Evolutionary conservation across 64 coral and sea anemone species (phyloP).

Genomic region (Acropora yongei): DNA sequence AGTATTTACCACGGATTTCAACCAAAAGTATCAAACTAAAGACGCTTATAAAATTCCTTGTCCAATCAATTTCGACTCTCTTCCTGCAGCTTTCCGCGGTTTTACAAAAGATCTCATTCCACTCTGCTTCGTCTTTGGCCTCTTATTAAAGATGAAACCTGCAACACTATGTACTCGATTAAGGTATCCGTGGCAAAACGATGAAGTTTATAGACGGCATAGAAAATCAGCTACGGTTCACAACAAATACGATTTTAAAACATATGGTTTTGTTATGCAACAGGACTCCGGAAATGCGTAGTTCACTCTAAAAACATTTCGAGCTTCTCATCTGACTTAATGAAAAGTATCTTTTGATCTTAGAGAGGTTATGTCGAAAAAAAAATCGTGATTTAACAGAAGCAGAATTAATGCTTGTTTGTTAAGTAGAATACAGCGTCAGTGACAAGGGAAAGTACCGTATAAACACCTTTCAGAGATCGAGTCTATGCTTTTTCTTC

Average conservation of each 20-base stretch:
- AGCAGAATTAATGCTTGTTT: neutral
- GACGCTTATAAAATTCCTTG: neutral
- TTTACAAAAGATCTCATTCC: neutral
- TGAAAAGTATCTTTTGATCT: neutral
- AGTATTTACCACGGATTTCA: neutral
- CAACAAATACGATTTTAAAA: neutral
- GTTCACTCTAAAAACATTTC: neutral
- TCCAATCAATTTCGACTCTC: neutral
- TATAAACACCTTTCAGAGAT: too few relatives aligned
- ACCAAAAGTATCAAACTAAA: neutral
- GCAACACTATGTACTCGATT: neutral
- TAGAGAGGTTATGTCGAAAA: neutral
- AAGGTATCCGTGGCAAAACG: neutral
- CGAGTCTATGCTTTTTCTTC: neutral
- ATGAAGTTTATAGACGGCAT: too few relatives aligned
- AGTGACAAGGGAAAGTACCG: neutral
- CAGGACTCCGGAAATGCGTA: conserved; percentile 12
- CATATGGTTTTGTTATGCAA: neutral
- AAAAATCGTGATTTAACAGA: neutral
- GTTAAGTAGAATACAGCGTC: neutral
- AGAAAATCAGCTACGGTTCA: neutral
- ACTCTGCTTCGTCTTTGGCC: neutral
- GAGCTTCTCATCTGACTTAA: neutral
- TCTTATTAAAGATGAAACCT: neutral
- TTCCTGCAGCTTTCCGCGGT: neutral